Conservation (phyloP, 2,113 vertebrate species). For the Illadopsis cleaveri region DNA sequence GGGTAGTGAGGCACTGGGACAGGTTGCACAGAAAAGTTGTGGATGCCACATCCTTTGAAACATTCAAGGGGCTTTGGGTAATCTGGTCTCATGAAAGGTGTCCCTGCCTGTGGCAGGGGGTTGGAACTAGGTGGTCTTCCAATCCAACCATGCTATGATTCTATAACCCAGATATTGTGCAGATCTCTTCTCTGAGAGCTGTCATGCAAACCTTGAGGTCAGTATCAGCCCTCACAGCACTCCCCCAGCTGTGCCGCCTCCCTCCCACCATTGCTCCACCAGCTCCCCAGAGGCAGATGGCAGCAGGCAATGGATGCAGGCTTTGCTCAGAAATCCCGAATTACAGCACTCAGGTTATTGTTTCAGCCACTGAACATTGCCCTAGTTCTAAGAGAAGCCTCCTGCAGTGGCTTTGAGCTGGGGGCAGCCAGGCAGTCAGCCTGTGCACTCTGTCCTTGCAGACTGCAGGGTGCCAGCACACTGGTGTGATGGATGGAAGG, state of each 20-base stretch:
- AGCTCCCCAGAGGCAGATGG: neutral
- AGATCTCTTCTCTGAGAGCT: neutral
- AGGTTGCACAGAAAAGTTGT: neutral
- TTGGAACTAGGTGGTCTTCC: neutral
- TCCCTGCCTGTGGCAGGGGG: neutral
- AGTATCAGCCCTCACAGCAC: neutral
- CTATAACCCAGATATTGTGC: neutral
- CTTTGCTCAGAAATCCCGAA: neutral
- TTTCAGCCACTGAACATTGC: neutral
- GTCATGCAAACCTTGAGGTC: neutral
- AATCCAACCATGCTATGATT: neutral
- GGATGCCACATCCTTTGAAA: neutral
- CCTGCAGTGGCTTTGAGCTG: neutral
- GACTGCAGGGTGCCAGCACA: neutral
- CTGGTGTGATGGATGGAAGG: neutral
- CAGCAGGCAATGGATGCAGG: neutral
- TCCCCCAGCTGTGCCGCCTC: neutral
- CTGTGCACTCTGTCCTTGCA: rapidly evolving
- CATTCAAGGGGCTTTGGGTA: neutral
- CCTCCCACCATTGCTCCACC: neutral
- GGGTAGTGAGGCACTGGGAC: neutral
- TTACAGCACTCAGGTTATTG: neutral
- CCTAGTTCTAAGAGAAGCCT: neutral
- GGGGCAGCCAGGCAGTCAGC: neutral
- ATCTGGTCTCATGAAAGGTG: neutral